phyloP scores from a whole-genome alignment of 2,113 vertebrate species.

The Rhinolophus ferrumequinum region DNA sequence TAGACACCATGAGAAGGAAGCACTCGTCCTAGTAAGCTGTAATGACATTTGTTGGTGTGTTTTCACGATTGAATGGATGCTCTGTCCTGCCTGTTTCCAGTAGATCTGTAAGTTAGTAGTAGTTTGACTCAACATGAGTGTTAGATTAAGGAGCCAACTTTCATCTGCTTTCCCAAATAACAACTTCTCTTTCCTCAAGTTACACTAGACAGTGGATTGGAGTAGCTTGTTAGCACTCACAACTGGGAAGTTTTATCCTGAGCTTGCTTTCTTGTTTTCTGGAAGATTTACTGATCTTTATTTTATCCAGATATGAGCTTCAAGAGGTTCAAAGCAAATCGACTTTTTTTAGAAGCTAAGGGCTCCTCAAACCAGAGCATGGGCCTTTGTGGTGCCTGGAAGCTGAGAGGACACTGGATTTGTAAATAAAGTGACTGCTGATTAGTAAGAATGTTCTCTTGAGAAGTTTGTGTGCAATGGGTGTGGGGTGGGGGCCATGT shows the following conservation, averaged over 20 bases:
- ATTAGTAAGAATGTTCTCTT: conserved; percentile 1
- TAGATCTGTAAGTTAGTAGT: background rate
- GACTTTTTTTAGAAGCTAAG: background rate
- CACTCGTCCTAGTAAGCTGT: background rate
- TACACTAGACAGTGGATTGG: background rate
- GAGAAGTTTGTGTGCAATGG: background rate
- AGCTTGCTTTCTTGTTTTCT: background rate
- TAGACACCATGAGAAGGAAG: background rate
- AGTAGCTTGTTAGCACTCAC: background rate
- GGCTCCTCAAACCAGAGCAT: background rate
- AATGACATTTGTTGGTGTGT: background rate
- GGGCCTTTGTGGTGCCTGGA: background rate
- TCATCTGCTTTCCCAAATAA: background rate
- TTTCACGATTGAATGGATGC: background rate
- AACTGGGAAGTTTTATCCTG: background rate
- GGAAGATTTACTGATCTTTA: background rate
- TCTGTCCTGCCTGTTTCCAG: background rate
- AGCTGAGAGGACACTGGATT: background rate
- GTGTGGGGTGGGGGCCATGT: background rate
- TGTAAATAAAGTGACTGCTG: conserved; percentile 37
- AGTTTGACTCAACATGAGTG: background rate
- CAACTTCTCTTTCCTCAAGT: background rate
- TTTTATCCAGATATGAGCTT: background rate
- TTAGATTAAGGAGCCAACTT: background rate
- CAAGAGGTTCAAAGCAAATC: background rate